Base-by-base conservation (phyloP, 2,797 vertebrate species). In the Hylomyscus alleni region DNA sequence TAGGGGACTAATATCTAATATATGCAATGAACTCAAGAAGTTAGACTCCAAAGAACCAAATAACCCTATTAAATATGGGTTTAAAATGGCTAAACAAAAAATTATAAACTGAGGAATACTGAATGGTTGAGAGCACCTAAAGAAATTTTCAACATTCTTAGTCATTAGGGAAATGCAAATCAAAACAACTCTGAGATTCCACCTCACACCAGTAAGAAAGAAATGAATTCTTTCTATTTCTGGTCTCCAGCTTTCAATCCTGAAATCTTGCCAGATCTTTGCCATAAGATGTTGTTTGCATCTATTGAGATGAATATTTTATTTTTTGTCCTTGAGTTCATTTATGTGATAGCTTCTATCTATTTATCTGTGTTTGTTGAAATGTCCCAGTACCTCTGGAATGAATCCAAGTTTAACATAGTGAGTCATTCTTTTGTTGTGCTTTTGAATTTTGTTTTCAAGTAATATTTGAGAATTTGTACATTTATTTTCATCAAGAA, bases 291-390 rank as follows among this genome's bases (percentile, higher is more conserved):
- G 0, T 86, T 86, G 4, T 86, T 72, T 86, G 34, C 65, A 54
- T 72, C 47, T 72, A 54, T 37, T 54, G 65, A 52, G 65, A 52
- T 86, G 84, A 54, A 72, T 54, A 54, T 72, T 52, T 72, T 22
- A 69, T 37, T 86, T 86, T 86, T 86, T 86, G 65, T 86, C 34
- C 65, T 86, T 86, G 84, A 54, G 22, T 72, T 34, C 34, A 86
- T 72, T 86, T 86, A 54, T 54, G 34, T 54, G 65, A 86, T 54
- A 22, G 69, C n/a, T 37, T 86, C n/a, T 20, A 69, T 86, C 22
- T 54, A 54, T 72, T 86, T 34, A 69, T 37, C 14, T 54, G 13
- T 26, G 13, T 69, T 47, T 54, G 34, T 37, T 86, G 65, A 72
- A 86, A 52, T 86, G 47, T 72, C 65, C 84, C 44, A 69, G 31